Evolutionary conservation across 2,888 invertebrate species (phyloP), one percentile per base, ranked within the genome.

Genomic region (Leptinotarsa haldemani): DNA sequence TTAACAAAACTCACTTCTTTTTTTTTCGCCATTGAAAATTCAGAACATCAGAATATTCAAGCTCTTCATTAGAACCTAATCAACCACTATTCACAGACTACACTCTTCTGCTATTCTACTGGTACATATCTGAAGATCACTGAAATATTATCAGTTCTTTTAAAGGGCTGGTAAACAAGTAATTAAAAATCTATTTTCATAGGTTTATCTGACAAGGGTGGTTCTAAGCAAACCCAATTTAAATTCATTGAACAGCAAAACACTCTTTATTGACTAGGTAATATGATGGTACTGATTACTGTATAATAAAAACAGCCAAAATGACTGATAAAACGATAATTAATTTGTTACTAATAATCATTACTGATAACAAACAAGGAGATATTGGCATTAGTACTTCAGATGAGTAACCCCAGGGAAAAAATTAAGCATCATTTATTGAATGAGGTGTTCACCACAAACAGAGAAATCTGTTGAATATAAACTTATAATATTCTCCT

Each of bases 281-380:
- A 61, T 16, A 30, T 40, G 4, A 30, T n/a, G 25, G 5, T 40
- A 61, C 61, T 61, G 61, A 61, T 40, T 40, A 40, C 40, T 40
- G 40, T 40, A 58, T 22, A 20, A 58, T 5, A 58, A 25, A 25
- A 61, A 30, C 61, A 61, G 61, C 18, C 61, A 61, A 30, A 61
- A 25, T n/a, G 18, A 61, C 56, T 56, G 61, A 61, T 61, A 61
- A 61, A 61, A 16, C 18, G 30, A 61, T 61, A 61, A 61, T 20
- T 61, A 61, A 61, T 61, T 61, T 30, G 5, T 61, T n/a, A 40
- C 30, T 30, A 61, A 30, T 61, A 61, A 30, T 61, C 61, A 61
- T 61, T 40, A 40, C 16, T 30, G 61, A 61, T 61, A 61, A 61
- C 61, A 40, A 61, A 61, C 52, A 56, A 30, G n/a, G 61, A 40